Conservation (phyloP, 2,888 invertebrate genomes). For the Buathra laborator region DNA sequence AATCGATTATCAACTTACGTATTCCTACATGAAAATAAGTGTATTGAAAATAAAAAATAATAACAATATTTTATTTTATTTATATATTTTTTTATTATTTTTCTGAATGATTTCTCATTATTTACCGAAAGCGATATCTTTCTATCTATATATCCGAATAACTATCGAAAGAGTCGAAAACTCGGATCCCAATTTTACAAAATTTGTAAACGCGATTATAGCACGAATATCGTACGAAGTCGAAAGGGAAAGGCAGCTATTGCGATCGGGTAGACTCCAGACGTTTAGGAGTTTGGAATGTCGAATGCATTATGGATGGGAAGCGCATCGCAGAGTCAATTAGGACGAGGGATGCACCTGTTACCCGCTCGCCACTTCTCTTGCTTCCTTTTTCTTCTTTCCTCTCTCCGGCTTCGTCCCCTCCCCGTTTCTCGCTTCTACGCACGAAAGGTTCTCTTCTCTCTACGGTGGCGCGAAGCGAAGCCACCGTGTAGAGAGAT, state of each 20-base stretch:
- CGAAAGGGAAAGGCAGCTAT: slow-evolving; percentile 5
- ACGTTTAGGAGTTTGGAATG: slow-evolving; percentile 72
- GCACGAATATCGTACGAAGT: no score
- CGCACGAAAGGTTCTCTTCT: not conserved
- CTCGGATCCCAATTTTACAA: no score
- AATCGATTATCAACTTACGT: no score
- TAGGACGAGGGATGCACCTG: slow-evolving; percentile 74
- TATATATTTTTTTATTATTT: no score
- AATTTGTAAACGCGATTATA: not conserved
- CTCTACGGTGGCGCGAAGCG: not conserved
- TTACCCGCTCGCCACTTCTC: slow-evolving; percentile 67
- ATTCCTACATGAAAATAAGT: no score
- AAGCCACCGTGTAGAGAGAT: slow-evolving; percentile 26
- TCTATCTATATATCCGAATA: no score
- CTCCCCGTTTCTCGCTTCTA: slow-evolving; percentile 57
- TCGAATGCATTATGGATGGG: slow-evolving; percentile 77
- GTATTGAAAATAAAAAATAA: no score
- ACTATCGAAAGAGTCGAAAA: no score
- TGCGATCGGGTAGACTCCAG: slow-evolving; percentile 69
- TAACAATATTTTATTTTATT: no score
- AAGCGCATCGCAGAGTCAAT: slow-evolving; percentile 74
- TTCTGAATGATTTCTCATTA: no score
- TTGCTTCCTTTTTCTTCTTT: slow-evolving; percentile 62
- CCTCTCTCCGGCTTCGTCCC: slow-evolving; percentile 64
- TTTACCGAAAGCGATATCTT: no score